Base-by-base conservation (phyloP, 2,888 invertebrate species). In the Acanthoscelides obtectus region DNA sequence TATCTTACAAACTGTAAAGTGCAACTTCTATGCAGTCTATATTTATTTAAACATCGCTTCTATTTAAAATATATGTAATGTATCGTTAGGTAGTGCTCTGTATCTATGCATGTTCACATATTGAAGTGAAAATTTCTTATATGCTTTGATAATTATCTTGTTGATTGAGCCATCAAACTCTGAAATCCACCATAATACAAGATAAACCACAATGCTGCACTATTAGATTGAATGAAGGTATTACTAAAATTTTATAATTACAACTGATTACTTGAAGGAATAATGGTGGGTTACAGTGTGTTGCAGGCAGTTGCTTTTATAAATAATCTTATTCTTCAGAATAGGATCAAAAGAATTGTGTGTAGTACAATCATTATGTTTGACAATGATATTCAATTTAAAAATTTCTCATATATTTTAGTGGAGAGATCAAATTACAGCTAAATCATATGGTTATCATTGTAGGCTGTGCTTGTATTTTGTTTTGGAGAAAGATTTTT, bases 321-420 rank as follows among this genome's bases (percentile, higher is more conserved):
- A 12, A 17, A 74, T 71, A 73, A 73, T 72, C 76, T 72, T 72
- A 73, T 74, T 66, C 45, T 17, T 12, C 17, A 17, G 45, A 45
- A 70, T 74, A 74, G 77, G 79, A 77, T 79, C 79, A 75, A 79
- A 79, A 80, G 81, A 81, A 81, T 81, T 81, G 81, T 80, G 80
- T 79, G 79, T 78, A 78, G 80, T 78, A 81, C 81, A 81, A 81
- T 81, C 81, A 81, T 78, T 81, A 75, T 74, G 74, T 78, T 77
- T 45, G 45, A 45, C 5, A 45, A 25, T 25, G 25, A 6, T 17
- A 45, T 45, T 45, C 17, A 3, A 45, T 45, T 45, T 45, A 17
- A 45, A 12, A 12, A 45, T 45, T 45, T 45, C 12, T 1, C 1
- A 17, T 45, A 17, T 45, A 45, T 45, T 45, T 12, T 45, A 45